Percentiles rank a stretch among this genome's conserved stretches.
phyloP scores from a whole-genome alignment of 2,888 invertebrate species.

The Pseudococcus jackbeardsleyi region DNA sequence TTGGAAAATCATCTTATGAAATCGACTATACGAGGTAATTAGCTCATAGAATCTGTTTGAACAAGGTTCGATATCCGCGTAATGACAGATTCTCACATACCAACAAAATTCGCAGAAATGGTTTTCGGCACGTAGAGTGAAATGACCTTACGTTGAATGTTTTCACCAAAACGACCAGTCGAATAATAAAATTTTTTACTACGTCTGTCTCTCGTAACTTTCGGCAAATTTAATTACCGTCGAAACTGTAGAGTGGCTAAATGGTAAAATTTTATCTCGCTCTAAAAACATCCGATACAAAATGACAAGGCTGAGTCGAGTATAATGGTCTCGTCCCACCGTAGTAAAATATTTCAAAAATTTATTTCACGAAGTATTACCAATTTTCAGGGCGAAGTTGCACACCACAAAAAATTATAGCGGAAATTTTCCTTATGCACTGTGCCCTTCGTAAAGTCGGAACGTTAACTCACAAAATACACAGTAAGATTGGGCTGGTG shows the following conservation, averaged over 20 bases:
- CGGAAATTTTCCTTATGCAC: background rate
- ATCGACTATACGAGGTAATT: no score
- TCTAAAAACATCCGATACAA: background rate
- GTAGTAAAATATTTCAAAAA: no score
- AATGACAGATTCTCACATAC: no score
- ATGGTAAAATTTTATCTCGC: background rate
- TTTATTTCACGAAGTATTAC: no score
- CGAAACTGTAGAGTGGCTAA: no score
- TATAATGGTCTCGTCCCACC: background rate
- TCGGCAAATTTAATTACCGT: background rate
- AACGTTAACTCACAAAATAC: background rate
- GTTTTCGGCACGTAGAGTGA: background rate
- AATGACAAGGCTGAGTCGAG: background rate
- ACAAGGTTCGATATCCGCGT: no score
- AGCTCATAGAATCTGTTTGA: no score
- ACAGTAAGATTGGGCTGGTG: background rate
- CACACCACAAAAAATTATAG: background rate
- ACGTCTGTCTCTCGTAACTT: constrained; percentile 2
- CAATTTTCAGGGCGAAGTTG: no score
- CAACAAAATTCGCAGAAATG: background rate
- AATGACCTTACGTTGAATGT: background rate
- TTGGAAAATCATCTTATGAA: no score
- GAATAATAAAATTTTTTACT: background rate
- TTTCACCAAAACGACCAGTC: background rate
- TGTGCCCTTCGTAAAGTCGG: background rate